These are phyloP conservation scores for Tokudaia tokunoshimensis DNA, from an alignment of 2,797 vertebrate genomes.

Conservation along the genomic window DNA sequence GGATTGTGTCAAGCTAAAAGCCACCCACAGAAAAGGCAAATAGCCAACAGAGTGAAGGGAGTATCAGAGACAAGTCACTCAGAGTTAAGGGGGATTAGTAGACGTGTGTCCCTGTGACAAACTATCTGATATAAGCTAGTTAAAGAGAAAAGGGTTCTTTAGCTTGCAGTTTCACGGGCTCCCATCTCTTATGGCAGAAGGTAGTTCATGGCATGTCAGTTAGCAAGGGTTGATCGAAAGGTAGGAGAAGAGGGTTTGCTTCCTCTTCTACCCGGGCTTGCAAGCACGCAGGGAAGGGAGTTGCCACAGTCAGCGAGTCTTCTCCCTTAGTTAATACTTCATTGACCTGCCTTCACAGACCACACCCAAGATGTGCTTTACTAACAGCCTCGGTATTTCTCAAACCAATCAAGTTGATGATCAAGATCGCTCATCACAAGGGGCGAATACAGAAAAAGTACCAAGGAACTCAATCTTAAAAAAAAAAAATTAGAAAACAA, in stretches of 20 bases:
- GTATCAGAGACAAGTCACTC: neutral
- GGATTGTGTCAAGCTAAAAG: neutral
- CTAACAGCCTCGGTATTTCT: neutral
- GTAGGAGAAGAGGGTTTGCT: neutral
- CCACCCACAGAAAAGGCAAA: neutral
- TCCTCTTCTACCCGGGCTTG: neutral
- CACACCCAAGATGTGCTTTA: neutral
- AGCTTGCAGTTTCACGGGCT: neutral
- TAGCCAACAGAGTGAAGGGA: neutral
- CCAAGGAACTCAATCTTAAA: neutral
- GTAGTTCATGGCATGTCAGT: neutral
- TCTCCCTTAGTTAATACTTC: neutral
- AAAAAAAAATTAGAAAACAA: neutral
- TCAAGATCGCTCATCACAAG: neutral
- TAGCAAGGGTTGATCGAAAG: neutral
- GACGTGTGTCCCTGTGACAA: neutral
- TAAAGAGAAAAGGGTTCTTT: neutral
- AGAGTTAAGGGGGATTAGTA: neutral
- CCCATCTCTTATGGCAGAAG: no score
- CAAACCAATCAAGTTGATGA: neutral
- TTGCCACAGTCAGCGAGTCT: neutral
- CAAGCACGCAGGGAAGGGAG: neutral
- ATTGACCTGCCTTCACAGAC: neutral
- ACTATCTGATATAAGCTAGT: neutral
- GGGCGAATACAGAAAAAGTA: neutral